A percentile compares a stretch with the other conserved stretches of the same genome.
phyloP scores from a whole-genome alignment of 2,113 vertebrate species.

The Galbula dea region DNA sequence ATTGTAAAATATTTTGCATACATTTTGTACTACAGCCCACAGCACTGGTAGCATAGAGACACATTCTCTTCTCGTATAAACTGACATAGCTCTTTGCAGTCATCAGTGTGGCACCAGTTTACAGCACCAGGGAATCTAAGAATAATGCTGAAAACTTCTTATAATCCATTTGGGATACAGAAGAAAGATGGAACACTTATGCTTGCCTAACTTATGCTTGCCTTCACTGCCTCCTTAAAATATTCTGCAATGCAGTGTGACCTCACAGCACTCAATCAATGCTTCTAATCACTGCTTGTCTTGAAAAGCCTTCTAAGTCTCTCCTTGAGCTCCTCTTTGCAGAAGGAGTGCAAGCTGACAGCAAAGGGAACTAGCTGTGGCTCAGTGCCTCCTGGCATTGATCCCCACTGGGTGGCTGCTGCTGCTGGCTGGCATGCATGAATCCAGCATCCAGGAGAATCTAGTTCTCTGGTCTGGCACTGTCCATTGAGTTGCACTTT shows the following conservation, averaged over 20 bases:
- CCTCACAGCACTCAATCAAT: neutral
- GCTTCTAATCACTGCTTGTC: neutral
- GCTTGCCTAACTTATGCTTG: neutral
- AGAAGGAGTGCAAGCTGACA: neutral
- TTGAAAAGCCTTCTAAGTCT: neutral
- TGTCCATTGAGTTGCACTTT: neutral
- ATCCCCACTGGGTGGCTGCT: neutral
- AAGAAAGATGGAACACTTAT: neutral
- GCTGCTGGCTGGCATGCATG: neutral
- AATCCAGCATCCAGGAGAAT: neutral
- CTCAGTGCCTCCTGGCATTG: neutral
- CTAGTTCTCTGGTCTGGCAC: neutral
- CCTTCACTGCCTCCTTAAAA: no score
- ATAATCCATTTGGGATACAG: neutral
- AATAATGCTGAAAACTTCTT: neutral
- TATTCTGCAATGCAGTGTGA: neutral
- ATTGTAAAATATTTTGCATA: no score
- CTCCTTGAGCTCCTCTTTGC: neutral
- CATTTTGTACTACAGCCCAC: fast-evolving
- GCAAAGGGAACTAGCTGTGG: neutral
- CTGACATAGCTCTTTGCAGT: neutral
- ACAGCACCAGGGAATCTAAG: neutral
- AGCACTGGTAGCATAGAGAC: neutral
- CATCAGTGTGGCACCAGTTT: neutral
- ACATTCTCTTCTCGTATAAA: neutral